phyloP scores from a whole-genome alignment of 1,140 invertebrate species.

The Brachionus calyciflorus region DNA sequence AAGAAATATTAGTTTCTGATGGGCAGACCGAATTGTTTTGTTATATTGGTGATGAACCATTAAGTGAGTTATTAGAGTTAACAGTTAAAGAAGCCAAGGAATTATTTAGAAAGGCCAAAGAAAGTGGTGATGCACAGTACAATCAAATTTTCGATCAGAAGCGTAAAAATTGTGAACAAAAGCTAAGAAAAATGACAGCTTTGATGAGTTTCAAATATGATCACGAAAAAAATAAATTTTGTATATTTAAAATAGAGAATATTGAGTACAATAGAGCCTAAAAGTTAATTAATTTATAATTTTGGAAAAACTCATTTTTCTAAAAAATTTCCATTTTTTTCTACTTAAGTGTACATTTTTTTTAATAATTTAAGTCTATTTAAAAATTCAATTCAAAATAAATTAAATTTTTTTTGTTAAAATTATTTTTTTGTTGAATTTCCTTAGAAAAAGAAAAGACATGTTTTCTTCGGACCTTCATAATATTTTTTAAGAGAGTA shows the following conservation, averaged over 20 bases:
- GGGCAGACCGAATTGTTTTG: neutral
- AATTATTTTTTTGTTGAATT: no score
- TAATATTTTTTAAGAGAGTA: no score
- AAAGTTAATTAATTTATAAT: neutral
- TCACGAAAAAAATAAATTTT: conserved; percentile 25
- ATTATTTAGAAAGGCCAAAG: conserved; percentile 4
- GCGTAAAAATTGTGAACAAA: conserved; percentile 40
- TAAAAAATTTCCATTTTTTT: no score
- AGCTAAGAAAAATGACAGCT: conserved; percentile 14
- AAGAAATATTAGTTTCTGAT: conserved; percentile 3
- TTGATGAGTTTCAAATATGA: conserved; percentile 20
- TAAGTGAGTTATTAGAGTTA: neutral
- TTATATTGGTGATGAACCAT: conserved; percentile 2
- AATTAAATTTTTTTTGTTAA: no score
- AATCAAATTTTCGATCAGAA: conserved; percentile 18
- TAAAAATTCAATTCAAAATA: no score
- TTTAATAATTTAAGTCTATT: no score
- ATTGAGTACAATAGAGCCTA: conserved; percentile 35
- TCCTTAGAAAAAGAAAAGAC: no score
- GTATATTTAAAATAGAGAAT: conserved; percentile 28
- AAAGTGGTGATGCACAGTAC: neutral
- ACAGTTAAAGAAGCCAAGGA: conserved; percentile 16
- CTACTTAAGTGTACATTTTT: no score
- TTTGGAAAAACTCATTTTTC: no score
- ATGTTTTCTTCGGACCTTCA: no score